Percentiles rank a stretch among this genome's conserved stretches.
Conservation (phyloP, 2,113 vertebrate genomes). For the Cisticola juncidis region DNA sequence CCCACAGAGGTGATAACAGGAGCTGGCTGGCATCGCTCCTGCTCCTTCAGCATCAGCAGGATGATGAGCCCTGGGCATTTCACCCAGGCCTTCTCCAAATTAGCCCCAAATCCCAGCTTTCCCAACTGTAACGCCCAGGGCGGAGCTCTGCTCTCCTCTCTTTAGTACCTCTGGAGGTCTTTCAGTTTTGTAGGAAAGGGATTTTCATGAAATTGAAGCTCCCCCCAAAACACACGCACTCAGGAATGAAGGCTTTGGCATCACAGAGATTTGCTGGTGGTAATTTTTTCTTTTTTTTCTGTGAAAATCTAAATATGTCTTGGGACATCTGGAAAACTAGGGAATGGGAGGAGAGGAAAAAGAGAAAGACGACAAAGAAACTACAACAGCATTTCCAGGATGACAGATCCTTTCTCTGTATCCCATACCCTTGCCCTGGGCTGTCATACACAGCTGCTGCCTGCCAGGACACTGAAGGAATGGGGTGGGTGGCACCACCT, state of each 20-base stretch:
- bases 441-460: background rate
- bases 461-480: rapidly evolving
- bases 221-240: background rate
- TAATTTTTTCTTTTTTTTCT: background rate
- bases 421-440: background rate
- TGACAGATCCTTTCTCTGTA: background rate
- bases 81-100: slow-evolving; percentile 26
- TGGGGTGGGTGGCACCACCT: background rate
- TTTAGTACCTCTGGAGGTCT: background rate
- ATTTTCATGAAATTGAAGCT: background rate
- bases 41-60: slow-evolving; percentile 52
- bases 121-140: background rate
- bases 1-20: slow-evolving; percentile 61
- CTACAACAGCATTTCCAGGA: background rate
- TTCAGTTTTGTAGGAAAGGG: background rate
- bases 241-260: background rate
- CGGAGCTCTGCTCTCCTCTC: background rate
- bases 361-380: background rate
- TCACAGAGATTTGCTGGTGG: background rate
- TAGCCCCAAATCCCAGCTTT: slow-evolving; percentile 7
- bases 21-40: slow-evolving; percentile 46
- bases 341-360: background rate
- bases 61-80: slow-evolving; percentile 16
- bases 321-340: background rate
- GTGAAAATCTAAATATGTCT: background rate